Evolutionary conservation across 2,797 vertebrate species (phyloP).

Genomic region (Pipistrellus nathusii): DNA sequence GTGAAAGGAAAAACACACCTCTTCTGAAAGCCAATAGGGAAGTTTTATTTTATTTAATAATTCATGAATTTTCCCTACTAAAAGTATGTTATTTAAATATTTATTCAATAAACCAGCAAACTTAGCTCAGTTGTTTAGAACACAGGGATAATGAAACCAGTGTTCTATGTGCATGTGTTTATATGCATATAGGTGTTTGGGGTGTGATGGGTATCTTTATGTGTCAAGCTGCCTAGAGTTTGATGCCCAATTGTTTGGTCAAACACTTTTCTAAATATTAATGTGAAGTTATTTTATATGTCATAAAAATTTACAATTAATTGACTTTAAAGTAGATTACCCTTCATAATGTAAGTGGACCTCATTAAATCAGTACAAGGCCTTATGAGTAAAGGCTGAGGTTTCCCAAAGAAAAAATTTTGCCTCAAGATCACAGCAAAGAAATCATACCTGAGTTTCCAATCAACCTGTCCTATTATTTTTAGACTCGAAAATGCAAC

Average conservation of each 20-base stretch:
- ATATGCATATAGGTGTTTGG: neutral
- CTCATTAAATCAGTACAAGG: neutral
- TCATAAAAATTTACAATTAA: neutral
- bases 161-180: neutral
- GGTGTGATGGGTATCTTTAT: neutral
- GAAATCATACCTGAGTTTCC: neutral
- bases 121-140: conserved; percentile 26
- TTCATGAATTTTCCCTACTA: conserved; percentile 28
- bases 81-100: neutral
- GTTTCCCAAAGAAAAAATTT: neutral
- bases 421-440: neutral
- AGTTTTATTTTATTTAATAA: neutral
- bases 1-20: neutral
- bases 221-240: neutral
- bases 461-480: neutral
- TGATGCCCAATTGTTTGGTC: neutral
- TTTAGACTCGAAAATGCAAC: neutral
- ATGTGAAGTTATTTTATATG: neutral
- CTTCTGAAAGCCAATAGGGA: neutral
- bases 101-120: neutral
- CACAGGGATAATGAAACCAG: neutral
- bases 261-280: neutral
- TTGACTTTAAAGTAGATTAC: conserved; percentile 2
- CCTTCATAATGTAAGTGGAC: neutral
- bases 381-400: neutral